Conservation (phyloP, 2,888 invertebrate species). For the Stenodema calcarata region DNA sequence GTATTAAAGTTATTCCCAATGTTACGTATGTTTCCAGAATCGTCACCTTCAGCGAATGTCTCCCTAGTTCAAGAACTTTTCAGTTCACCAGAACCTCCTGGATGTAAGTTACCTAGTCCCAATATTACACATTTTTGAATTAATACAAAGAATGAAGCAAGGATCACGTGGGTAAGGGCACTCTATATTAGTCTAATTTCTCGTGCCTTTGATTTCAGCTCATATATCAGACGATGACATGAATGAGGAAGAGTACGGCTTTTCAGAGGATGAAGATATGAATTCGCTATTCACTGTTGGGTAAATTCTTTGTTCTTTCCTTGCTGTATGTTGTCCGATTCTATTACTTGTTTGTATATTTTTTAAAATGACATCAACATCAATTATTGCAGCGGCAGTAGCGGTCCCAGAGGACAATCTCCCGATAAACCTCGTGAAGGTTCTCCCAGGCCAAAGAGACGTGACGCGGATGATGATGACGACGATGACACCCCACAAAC, state of each 20-base stretch:
- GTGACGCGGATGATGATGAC: slow-evolving; percentile 11
- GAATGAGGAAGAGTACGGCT: slow-evolving; percentile 8
- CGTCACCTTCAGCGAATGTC: not conserved
- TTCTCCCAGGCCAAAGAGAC: not conserved
- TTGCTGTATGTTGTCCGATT: too few relatives aligned
- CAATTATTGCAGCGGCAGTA: not conserved
- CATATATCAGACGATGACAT: slow-evolving; percentile 8
- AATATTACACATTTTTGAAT: too few relatives aligned
- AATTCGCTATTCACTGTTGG: not conserved
- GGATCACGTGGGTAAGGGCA: too few relatives aligned
- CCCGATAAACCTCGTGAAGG: not conserved
- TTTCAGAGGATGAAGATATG: slow-evolving; percentile 3
- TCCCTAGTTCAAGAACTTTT: not conserved
- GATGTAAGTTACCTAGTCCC: not conserved
- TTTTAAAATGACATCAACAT: too few relatives aligned
- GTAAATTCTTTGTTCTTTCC: too few relatives aligned
- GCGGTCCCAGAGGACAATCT: not conserved
- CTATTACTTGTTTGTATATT: too few relatives aligned
- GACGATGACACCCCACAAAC: slow-evolving; percentile 44
- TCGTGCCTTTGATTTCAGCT: not conserved
- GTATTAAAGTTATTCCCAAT: too few relatives aligned
- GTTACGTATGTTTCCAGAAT: too few relatives aligned
- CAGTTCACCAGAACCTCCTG: slow-evolving; percentile 6
- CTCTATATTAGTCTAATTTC: not conserved
- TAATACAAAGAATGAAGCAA: too few relatives aligned